A percentile compares a stretch with the other conserved stretches of the same genome.
phyloP scores from a whole-genome alignment of 2,888 invertebrate species.

The Protodeltote pygarga region DNA sequence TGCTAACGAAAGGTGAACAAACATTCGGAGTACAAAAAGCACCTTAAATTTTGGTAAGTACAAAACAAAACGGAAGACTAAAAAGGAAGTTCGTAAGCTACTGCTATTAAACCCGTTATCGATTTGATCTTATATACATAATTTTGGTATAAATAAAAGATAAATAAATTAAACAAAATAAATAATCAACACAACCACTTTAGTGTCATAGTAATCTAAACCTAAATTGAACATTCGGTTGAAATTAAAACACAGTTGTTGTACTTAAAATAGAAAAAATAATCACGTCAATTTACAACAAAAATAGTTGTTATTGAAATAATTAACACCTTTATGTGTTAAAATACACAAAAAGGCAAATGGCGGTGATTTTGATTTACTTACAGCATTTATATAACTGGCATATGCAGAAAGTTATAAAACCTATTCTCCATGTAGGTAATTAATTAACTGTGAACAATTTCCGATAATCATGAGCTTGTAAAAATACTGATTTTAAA shows the following conservation, averaged over 20 bases:
- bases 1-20: slow-evolving; percentile 54
- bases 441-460: slow-evolving; percentile 28
- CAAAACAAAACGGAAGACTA: slow-evolving; percentile 81
- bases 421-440: slow-evolving; percentile 16
- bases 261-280: slow-evolving; percentile 67
- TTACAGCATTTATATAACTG: slow-evolving; percentile 15
- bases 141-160: slow-evolving; percentile 81
- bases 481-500: slow-evolving; percentile 49
- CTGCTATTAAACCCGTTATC: slow-evolving; percentile 74
- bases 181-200: slow-evolving; percentile 85
- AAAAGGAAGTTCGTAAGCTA: slow-evolving; percentile 72
- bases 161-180: slow-evolving; percentile 83
- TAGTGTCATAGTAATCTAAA: slow-evolving; percentile 69
- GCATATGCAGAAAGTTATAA: slow-evolving; percentile 14
- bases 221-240: slow-evolving; percentile 65
- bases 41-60: slow-evolving; percentile 79
- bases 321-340: slow-evolving; percentile 24
- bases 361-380: slow-evolving; percentile 24
- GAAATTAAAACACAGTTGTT: slow-evolving; percentile 64
- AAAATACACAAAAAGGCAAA: slow-evolving; percentile 39
- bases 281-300: slow-evolving; percentile 49
- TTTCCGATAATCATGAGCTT: slow-evolving; percentile 43
- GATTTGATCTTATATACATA: slow-evolving; percentile 67
- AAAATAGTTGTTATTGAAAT: slow-evolving; percentile 25
- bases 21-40: slow-evolving; percentile 62